phyloP scores from a whole-genome alignment of 2,113 vertebrate genomes.

The Sus scrofa region T2T-Sscrofa CM000817.6:108937001-108937500 shows the following conservation, averaged over 20 bases:
- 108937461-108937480: background rate
- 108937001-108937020: conserved; percentile 5
- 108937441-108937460: background rate
- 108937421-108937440: background rate
- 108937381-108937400: background rate
- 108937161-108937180: background rate
- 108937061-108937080: conserved; percentile 48
- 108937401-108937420: conserved; percentile 2
- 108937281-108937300: too few relatives aligned
- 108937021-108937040: conserved; percentile 16
- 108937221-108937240: conserved; percentile 18
- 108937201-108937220: conserved; percentile 30
- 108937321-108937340: conserved; percentile 44
- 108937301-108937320: conserved; percentile 7
- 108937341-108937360: background rate
- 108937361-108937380: background rate
- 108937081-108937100: conserved; percentile 53
- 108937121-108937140: conserved; percentile 57
- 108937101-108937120: conserved; percentile 45
- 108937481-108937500: background rate
- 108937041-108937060: conserved; percentile 24
- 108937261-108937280: too few relatives aligned
- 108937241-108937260: conserved; percentile 29
- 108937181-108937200: conserved; percentile 56
- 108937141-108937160: conserved; percentile 44